Evolutionary conservation across 2,113 vertebrate species (phyloP), one percentile per base, ranked within the genome.

Genomic region (Albula goreensis): DNA sequence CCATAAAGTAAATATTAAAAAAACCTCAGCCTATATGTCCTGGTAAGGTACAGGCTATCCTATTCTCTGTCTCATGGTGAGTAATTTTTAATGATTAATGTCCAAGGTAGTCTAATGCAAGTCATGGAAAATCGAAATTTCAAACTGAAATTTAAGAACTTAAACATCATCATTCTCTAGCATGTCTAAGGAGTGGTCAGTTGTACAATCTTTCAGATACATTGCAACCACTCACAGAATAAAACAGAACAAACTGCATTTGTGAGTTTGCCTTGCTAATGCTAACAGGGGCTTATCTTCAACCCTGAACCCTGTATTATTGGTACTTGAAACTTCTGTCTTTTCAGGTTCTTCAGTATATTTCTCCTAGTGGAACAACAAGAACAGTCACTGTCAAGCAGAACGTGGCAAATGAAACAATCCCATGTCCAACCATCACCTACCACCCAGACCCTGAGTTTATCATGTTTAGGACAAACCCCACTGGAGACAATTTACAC

Each of bases 401-500:
- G 49, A 89, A 19, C 84, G 92, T 95, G 15, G 93, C 82, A 41
- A 94, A 94, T 84, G 0, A 88, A 51, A 91, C 85, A 0, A 19
- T 94, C 83, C 0, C 0, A n/a, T 96, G 94, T 88, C 0, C n/a
- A 8, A 5, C 13, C 5, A 0, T 96, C 1, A 87, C 11, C 5
- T 94, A 93, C 89, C 80, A 91, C 11, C 91, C 92, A 51, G 91
- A 96, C 8, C 95, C 95, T 2, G 78, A 89, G 82, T 96, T 96
- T 52, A 91, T 31, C 25, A 87, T 56, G 63, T 96, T 95, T 89
- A 87, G 83, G 13, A 13, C 74, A 2, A 66, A 53, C 0, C 78
- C 1, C 10, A 66, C 41, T 0, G 88, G 85, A 3, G 17, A 86
- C 0, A 3, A 83, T 3, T 12, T 94, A 4, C 87, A 0, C 2